Base-by-base conservation (phyloP, 2,888 invertebrate species). In the Meiosimyza decipiens region DNA sequence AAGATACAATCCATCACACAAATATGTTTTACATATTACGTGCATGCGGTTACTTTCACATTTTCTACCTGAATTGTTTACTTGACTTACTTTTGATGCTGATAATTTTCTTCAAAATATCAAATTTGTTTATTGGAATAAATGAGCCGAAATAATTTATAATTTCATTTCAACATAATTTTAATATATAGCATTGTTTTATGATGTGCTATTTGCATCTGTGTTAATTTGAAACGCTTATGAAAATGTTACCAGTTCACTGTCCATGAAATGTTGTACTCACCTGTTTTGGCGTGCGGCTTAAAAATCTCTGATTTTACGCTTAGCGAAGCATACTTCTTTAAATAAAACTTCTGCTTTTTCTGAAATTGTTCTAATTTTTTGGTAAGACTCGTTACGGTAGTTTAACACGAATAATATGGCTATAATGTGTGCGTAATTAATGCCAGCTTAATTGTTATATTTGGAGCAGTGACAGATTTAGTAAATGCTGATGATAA, bases 301-400 rank as follows among this genome's bases (percentile, higher is more conserved):
- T 50, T 33, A 22, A 52, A 59, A 50, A 50, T 22, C 22, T 59
- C 47, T 18, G 47, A 67, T 57, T 54, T 50, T 33, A 47, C 59
- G 68, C 28, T 50, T 60, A 33, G 15, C 28, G 40, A 33, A 33
- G 40, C 40, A 33, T 33, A 13, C n/a, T 12, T 64, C 11, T 55
- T 22, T 16, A 55, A 18, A 16, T 22, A 18, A 18, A 40, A 40
- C 40, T 1, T 40, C 9, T 40, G 6, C 9, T 40, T 40, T 40
- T 40, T 40, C 40, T 7, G 1, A 40, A 40, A 40, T 40, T 9
- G 40, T 40, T 55, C 22, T 55, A 15, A 15, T 62, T 62, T 47
- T 62, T 62, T n/a, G 6, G 28, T 18, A 12, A 13, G 33, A 52
- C 54, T 28, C 40, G 52, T 54, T 50, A 68, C 68, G 68, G 68